Base-by-base conservation (phyloP, 2,888 invertebrate genomes). In the Ichneumon xanthorius region DNA sequence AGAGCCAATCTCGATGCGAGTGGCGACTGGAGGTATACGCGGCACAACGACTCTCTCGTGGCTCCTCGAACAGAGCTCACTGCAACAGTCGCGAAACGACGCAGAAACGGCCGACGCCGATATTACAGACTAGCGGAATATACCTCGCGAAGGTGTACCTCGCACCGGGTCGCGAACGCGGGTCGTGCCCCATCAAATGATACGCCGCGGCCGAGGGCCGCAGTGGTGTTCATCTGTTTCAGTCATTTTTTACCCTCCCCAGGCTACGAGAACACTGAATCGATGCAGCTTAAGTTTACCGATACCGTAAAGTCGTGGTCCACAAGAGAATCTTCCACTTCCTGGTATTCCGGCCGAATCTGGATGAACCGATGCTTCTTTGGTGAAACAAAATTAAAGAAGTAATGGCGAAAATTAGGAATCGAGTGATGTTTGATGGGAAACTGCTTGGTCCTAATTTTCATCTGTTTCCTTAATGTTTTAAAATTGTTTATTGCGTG, bases 1-100 rank as follows among this genome's bases (percentile, higher is more conserved):
- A 87, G 87, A 86, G 90, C 88, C 86, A 87, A 87, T 87, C 88
- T 88, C 86, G 88, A 87, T 87, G 87, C 90, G 89, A 86, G 89
- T 11, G 89, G 88, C 70, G 55, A 68, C 26, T 22, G 26, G 40
- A 26, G 22, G 67, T 40, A 58, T 40, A 73, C 84, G 86, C 82
- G 82, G 86, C 80, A 87, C 37, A 5, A 40, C 26, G 19, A 33
- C 40, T 45, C 14, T 37, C 75, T 68, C 48, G 50, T 50, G 71
- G 16, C 45, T 45, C 45, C 61, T 61, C 30, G 61, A 58, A 33
- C 58, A 50, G 79, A 26, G 61, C 22, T 14, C 14, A 26, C 68
- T 68, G 40, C 67, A 87, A 81, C 85, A 87, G 84, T 75, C 76
- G 84, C 84, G 84, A 84, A 83, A 83, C 73, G 71, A 75, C 80